Conservation (phyloP, 2,113 vertebrate genomes). For the Varanus salvator region DNA sequence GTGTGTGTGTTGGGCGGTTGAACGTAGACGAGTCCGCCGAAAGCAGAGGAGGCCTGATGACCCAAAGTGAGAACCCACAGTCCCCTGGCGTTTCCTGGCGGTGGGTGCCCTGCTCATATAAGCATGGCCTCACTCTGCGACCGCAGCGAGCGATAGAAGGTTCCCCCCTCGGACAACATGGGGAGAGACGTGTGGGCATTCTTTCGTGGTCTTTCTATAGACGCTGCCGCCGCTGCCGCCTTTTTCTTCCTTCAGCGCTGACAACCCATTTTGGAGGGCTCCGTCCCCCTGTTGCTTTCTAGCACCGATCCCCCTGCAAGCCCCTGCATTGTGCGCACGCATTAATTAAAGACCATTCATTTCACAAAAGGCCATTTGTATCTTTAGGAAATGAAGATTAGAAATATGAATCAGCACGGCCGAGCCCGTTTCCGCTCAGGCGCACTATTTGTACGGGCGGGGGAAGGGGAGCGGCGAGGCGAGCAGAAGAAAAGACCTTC, state of each 20-base stretch:
- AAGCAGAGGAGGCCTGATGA: slow-evolving; percentile 43
- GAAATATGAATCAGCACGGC: slow-evolving; percentile 59
- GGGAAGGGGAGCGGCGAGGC: background rate
- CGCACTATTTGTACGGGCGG: background rate
- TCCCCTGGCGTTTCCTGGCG: slow-evolving; percentile 69
- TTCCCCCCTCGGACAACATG: slow-evolving; percentile 68
- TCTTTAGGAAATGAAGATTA: slow-evolving; percentile 62
- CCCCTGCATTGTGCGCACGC: slow-evolving; percentile 54
- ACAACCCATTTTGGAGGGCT: slow-evolving; percentile 70
- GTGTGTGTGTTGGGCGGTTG: background rate
- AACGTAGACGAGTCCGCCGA: too few relatives aligned
- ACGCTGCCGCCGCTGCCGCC: slow-evolving; percentile 47
- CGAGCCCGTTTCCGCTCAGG: slow-evolving; percentile 43
- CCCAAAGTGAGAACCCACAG: slow-evolving; percentile 69
- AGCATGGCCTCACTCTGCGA: slow-evolving; percentile 70
- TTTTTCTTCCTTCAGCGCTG: slow-evolving; percentile 67
- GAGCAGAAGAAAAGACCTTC: slow-evolving; percentile 2
- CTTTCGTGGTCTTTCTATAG: slow-evolving; percentile 68
- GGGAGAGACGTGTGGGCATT: slow-evolving; percentile 78
- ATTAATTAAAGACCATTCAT: slow-evolving; percentile 72
- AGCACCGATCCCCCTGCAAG: slow-evolving; percentile 71
- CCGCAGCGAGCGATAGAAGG: slow-evolving; percentile 70
- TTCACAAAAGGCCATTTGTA: slow-evolving; percentile 62
- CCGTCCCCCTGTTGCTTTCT: slow-evolving; percentile 71
- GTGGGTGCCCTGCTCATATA: slow-evolving; percentile 62